A percentile compares a stretch with the other conserved stretches of the same genome.
These are phyloP conservation scores for Sylvilagus floridanus DNA, from an alignment of 2,797 vertebrate species.

Conservation along the genomic window DNA sequence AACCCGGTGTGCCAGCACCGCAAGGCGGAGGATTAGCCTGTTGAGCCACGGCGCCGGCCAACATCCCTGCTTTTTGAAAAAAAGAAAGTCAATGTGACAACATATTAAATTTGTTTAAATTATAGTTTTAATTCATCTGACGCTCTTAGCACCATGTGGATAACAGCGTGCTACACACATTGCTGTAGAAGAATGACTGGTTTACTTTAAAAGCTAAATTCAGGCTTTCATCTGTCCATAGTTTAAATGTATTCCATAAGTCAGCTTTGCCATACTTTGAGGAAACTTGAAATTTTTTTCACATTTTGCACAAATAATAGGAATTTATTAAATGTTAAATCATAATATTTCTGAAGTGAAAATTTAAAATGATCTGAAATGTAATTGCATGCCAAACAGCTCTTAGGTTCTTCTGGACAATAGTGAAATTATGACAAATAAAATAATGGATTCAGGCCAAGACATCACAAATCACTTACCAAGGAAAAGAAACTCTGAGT, in stretches of 20 bases:
- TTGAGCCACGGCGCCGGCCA: too few relatives aligned
- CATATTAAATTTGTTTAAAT: slow-evolving; percentile 24
- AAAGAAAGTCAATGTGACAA: neutral
- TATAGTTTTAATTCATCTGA: neutral
- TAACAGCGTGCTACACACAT: neutral
- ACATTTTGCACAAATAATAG: neutral
- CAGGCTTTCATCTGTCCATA: neutral
- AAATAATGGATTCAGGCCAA: neutral
- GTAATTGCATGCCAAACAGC: neutral
- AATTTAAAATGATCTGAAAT: neutral
- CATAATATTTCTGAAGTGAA: neutral
- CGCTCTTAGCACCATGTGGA: neutral
- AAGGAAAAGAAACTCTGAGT: neutral
- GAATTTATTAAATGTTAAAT: neutral
- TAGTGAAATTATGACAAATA: neutral
- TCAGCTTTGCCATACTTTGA: neutral
- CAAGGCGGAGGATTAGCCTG: too few relatives aligned
- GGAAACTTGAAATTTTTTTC: neutral
- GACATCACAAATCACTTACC: neutral
- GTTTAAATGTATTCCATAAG: neutral
- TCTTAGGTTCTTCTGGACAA: neutral
- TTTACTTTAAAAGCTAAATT: neutral
- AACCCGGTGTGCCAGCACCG: too few relatives aligned
- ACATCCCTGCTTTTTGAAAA: neutral
- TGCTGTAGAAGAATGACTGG: neutral